Evolutionary conservation across 2,797 vertebrate genomes (phyloP), one percentile per base, ranked within the genome.

Genomic region (Lepus oiostolus): DNA sequence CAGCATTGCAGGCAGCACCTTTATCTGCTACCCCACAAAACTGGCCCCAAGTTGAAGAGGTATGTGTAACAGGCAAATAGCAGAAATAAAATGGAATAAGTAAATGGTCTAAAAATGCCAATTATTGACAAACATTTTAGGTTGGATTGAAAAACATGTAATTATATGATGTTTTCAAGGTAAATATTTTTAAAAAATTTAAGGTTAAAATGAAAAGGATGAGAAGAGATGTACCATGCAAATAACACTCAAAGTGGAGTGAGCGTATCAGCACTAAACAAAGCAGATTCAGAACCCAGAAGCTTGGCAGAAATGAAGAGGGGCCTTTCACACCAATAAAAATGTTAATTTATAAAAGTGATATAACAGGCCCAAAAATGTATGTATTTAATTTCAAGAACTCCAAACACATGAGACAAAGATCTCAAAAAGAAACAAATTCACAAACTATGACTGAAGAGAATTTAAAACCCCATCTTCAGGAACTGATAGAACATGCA

Each of bases 271-370:
- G 68, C 28, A 77, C 71, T 24, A 72, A 84, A 76, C 22, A 76
- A 77, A 71, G 21, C 50, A 68, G 74, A 86, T 70, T 70, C 71
- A 81, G 32, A 86, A 90, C 63, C 65, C 77, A 87, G 24, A 71
- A n/a, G n/a, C 35, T 42, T 47, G 62, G 24, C 17, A 91, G 71
- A 86, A 60, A 95, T 52, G 30, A 62, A 62, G 2, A 21, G 11
- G 28, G 19, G 30, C 50, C 75, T 76, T 76, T 58, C 32, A 70
- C 35, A 76, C 72, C 47, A 28, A 70, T 77, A 77, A 83, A 82
- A 58, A 38, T 22, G 63, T 76, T 77, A 92, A 92, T 90, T 83
- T 16, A 77, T 85, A 67, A 84, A 68, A 90, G 76, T 88, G n/a
- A 72, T 63, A 50, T 2, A 62, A 47, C 4, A 85, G 81, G 85